Evolutionary conservation across 1,140 invertebrate species (phyloP).

Genomic region (Hylaeus anthracinus): DNA sequence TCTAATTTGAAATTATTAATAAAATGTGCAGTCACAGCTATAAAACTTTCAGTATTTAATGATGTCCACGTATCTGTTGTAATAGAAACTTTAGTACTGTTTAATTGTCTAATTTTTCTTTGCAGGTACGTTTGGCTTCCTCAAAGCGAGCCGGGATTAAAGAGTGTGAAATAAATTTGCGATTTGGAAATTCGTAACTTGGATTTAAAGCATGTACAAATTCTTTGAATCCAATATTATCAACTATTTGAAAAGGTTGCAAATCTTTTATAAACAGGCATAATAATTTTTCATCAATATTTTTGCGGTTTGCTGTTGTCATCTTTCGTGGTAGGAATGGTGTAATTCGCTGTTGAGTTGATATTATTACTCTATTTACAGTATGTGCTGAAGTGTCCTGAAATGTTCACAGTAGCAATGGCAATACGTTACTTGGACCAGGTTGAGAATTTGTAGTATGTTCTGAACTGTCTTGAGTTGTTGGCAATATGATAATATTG

Average conservation of each 20-base stretch:
- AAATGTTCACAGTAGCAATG: background rate
- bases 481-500: too few species aligned
- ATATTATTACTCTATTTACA: background rate
- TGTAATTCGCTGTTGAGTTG: background rate
- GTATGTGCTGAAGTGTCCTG: background rate
- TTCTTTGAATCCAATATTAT: background rate
- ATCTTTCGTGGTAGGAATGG: background rate
- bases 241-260: background rate
- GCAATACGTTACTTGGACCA: background rate
- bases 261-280: background rate
- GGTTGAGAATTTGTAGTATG: too few species aligned
- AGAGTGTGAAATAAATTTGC: background rate
- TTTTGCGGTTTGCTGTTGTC: background rate
- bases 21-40: background rate
- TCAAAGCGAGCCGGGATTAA: background rate
- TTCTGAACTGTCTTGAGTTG: too few species aligned
- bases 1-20: background rate
- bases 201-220: background rate
- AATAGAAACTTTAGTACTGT: background rate
- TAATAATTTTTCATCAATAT: background rate
- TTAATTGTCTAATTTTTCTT: background rate
- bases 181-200: background rate
- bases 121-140: background rate
- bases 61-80: conserved; percentile 1
- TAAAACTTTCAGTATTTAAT: background rate